Conservation (phyloP, 2,797 vertebrate species). For the Crax fasciolata region DNA sequence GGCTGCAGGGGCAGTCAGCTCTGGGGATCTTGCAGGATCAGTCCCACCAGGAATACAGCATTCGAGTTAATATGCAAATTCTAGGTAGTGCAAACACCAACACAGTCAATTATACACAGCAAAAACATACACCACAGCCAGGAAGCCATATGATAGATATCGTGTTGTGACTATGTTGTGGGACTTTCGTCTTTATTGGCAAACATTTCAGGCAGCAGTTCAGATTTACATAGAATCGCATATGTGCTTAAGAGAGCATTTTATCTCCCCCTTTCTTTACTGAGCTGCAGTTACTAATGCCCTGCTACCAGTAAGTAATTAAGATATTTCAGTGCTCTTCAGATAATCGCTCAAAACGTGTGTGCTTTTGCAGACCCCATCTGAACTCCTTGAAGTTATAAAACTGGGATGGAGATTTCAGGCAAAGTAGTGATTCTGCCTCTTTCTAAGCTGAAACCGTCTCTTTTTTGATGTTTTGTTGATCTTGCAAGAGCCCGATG, state of each 20-base stretch:
- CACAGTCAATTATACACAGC: conserved; percentile 76
- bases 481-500: neutral
- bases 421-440: neutral
- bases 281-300: conserved; percentile 58
- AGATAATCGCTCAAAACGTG: conserved; percentile 52
- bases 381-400: conserved; percentile 38
- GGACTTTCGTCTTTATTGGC: conserved; percentile 84
- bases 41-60: conserved; percentile 21
- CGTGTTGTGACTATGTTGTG: conserved; percentile 81
- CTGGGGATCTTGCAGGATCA: neutral
- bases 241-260: conserved; percentile 84
- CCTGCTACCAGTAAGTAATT: conserved; percentile 50
- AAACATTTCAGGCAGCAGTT: conserved; percentile 86
- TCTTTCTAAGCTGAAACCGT: neutral
- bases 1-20: neutral
- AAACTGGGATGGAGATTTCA: conserved; percentile 9
- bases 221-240: conserved; percentile 83
- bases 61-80: conserved; percentile 73
- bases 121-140: conserved; percentile 78
- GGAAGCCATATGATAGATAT: conserved; percentile 83
- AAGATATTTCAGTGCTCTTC: conserved; percentile 37
- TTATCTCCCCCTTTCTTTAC: conserved; percentile 72
- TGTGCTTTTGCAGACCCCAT: conserved; percentile 21
- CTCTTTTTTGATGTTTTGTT: neutral
- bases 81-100: conserved; percentile 74